Evolutionary conservation across 2,888 invertebrate species (phyloP).

Genomic region (Sarcophaga carnaria): DNA sequence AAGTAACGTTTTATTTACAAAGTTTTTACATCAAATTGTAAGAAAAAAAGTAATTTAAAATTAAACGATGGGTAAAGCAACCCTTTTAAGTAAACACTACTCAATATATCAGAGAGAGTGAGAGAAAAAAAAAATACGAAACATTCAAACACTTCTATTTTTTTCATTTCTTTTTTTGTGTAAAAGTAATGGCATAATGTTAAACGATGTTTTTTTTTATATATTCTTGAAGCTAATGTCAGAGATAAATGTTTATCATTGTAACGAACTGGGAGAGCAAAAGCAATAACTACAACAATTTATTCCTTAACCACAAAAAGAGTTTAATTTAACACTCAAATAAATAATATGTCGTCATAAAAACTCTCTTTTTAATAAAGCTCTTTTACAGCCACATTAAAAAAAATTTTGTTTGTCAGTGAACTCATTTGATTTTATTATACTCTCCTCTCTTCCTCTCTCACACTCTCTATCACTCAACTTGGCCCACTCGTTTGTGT

Average conservation of each 20-base stretch:
- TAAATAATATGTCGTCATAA: too few species aligned
- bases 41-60: background rate
- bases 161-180: conserved; percentile 1
- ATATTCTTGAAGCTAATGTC: conserved; percentile 29
- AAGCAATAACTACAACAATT: conserved; percentile 20
- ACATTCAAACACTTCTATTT: background rate
- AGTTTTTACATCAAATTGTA: background rate
- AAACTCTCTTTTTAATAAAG: too few species aligned
- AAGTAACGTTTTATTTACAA: background rate
- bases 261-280: background rate
- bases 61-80: background rate
- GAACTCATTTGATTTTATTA: too few species aligned
- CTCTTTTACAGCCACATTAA: too few species aligned
- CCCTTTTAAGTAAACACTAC: background rate
- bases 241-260: conserved; percentile 61
- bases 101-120: background rate
- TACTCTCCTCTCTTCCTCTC: background rate
- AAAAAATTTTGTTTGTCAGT: too few species aligned
- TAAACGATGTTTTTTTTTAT: conserved; percentile 1
- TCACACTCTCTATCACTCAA: background rate
- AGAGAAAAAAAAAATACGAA: background rate
- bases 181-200: conserved; percentile 17
- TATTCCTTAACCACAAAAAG: background rate
- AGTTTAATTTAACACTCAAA: too few species aligned
- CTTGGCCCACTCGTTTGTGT: background rate